Evolutionary conservation across 2,113 vertebrate species (phyloP).

Genomic region (Copsychus sechellarum): DNA sequence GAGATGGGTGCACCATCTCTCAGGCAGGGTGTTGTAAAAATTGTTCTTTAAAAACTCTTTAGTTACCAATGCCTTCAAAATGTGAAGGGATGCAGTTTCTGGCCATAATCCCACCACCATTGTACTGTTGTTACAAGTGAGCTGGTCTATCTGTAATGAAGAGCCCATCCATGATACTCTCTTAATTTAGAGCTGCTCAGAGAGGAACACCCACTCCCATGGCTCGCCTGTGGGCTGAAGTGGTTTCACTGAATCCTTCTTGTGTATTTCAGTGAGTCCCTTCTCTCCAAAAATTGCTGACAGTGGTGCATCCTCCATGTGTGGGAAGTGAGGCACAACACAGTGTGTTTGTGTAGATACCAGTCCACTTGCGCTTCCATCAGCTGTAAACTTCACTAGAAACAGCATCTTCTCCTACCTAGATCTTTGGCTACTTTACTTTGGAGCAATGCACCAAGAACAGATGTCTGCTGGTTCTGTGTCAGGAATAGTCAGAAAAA

Average conservation of each 20-base stretch:
- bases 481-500: neutral
- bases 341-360: neutral
- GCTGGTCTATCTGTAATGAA: neutral
- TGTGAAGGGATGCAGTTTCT: neutral
- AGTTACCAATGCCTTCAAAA: neutral
- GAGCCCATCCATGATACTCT: neutral
- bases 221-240: neutral
- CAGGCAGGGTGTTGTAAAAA: neutral
- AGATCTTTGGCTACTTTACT: neutral
- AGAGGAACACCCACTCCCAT: neutral
- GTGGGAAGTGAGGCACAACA: neutral
- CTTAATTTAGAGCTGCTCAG: neutral
- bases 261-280: neutral
- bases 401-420: neutral
- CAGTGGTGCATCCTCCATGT: neutral
- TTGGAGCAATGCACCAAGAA: neutral
- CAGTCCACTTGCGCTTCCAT: neutral
- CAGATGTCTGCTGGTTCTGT: constrained; percentile 3
- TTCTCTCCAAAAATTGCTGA: neutral
- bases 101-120: neutral
- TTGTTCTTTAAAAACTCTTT: neutral
- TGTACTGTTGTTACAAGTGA: neutral
- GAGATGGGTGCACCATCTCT: neutral
- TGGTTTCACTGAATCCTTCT: neutral
- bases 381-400: neutral